A percentile compares a stretch with the other conserved stretches of the same genome.
phyloP scores from a whole-genome alignment of 1,140 invertebrate genomes.

The Ephestia elutella region DNA sequence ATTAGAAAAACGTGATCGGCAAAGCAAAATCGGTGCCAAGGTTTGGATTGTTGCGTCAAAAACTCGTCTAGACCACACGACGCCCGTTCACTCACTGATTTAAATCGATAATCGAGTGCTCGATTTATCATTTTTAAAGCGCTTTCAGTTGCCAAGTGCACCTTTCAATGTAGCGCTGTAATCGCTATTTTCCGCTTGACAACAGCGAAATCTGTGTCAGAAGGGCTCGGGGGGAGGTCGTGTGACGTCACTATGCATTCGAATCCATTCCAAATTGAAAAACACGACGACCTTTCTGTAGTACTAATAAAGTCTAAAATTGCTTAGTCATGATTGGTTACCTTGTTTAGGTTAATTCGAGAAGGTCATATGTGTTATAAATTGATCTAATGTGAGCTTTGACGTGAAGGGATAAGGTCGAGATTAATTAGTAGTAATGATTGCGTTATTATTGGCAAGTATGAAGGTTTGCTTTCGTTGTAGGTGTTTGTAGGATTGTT shows the following conservation, averaged over 20 bases:
- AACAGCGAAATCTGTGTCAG: conserved; percentile 54
- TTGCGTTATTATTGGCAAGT: conserved; percentile 32
- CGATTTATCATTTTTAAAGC: conserved; percentile 16
- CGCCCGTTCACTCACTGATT: conserved; percentile 23
- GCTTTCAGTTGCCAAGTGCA: conserved; percentile 24
- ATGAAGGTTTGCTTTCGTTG: conserved; percentile 38
- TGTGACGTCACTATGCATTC: conserved; percentile 60
- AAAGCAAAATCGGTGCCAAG: conserved; percentile 46
- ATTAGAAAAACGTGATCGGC: conserved; percentile 26
- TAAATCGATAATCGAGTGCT: not conserved
- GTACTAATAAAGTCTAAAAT: conserved; percentile 29
- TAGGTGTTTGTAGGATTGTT: conserved; percentile 17
- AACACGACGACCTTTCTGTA: not conserved
- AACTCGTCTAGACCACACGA: conserved; percentile 48
- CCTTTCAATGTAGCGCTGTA: not conserved
- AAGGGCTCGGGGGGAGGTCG: conserved; percentile 44
- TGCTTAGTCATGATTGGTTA: conserved; percentile 22
- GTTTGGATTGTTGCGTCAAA: conserved; percentile 43
- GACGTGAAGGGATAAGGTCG: conserved; percentile 19
- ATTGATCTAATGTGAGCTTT: conserved; percentile 23
- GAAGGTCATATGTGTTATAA: conserved; percentile 31
- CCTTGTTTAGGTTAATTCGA: conserved; percentile 38
- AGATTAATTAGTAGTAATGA: conserved; percentile 21
- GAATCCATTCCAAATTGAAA: conserved; percentile 32
- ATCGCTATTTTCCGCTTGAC: conserved; percentile 40